A percentile compares a stretch with the other conserved stretches of the same genome.
These are phyloP conservation scores for Pogonomyrmex barbatus DNA, from an alignment of 1,140 invertebrate species.

Conservation along the genomic window DNA sequence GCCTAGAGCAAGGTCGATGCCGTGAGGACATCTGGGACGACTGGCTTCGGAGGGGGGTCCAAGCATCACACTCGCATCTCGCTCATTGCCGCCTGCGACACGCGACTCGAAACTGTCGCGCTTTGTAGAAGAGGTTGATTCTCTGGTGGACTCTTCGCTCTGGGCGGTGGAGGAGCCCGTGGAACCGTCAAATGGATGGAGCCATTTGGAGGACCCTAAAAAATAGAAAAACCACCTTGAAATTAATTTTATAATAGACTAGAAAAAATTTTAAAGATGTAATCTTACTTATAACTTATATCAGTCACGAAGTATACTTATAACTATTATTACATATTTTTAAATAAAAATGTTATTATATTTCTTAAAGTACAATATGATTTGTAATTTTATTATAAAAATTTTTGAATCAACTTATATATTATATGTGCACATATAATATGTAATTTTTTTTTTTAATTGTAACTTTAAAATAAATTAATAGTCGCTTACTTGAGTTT, in stretches of 20 bases:
- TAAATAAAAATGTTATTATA: neutral
- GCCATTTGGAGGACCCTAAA: constrained; percentile 87
- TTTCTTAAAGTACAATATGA: neutral
- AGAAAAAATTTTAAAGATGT: neutral
- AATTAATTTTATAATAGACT: neutral
- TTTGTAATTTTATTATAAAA: constrained; percentile 48
- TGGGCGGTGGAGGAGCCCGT: constrained; percentile 87
- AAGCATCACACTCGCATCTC: constrained; percentile 95
- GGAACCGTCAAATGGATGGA: constrained; percentile 87
- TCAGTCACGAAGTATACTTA: neutral
- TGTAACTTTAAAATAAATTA: constrained; percentile 16
- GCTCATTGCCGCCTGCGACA: constrained; percentile 91
- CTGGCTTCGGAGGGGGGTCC: constrained; percentile 84
- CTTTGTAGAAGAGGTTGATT: constrained; percentile 86
- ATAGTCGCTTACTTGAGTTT: constrained; percentile 76
- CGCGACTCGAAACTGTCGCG: constrained; percentile 84
- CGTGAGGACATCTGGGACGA: constrained; percentile 83
- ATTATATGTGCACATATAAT: neutral
- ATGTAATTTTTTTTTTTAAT: neutral
- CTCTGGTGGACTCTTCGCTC: constrained; percentile 87
- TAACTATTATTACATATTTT: neutral
- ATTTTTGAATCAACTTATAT: constrained; percentile 27
- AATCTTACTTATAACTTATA: neutral
- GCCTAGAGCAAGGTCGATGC: constrained; percentile 84
- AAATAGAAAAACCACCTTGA: constrained; percentile 9